These are phyloP conservation scores for Harpalus rubripes DNA, from an alignment of 2,888 invertebrate species.

Conservation along the genomic window DNA sequence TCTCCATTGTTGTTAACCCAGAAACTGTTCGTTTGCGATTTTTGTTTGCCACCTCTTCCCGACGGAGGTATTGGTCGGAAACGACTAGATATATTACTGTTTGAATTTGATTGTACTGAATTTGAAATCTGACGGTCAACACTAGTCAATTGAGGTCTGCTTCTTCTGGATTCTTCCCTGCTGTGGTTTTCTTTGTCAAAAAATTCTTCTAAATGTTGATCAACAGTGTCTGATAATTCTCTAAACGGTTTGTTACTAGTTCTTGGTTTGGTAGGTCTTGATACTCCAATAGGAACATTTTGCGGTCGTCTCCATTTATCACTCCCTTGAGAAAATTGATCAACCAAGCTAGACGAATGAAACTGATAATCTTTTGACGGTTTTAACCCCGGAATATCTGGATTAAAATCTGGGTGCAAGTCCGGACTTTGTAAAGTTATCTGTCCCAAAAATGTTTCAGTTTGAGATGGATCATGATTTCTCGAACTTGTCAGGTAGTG, in stretches of 20 bases:
- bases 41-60: conserved; percentile 70
- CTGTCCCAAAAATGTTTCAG: conserved; percentile 83
- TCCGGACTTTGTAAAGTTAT: conserved; percentile 82
- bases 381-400: conserved; percentile 68
- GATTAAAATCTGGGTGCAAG: conserved; percentile 72
- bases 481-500: conserved; percentile 80
- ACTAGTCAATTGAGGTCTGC: conserved; percentile 64
- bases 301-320: conserved; percentile 63
- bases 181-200: conserved; percentile 69
- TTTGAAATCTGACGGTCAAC: conserved; percentile 65
- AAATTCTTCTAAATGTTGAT: conserved; percentile 73
- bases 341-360: conserved; percentile 67
- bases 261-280: conserved; percentile 52
- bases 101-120: conserved; percentile 69
- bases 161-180: conserved; percentile 64
- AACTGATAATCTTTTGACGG: conserved; percentile 69
- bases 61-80: conserved; percentile 66
- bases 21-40: conserved; percentile 73
- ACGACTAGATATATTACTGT: conserved; percentile 68
- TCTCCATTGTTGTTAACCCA: conserved; percentile 75
- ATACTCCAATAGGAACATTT: conserved; percentile 46
- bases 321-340: conserved; percentile 67
- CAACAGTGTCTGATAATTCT: conserved; percentile 71
- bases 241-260: conserved; percentile 68
- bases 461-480: conserved; percentile 81